Conservation (phyloP, 2,797 vertebrate genomes). For the Pyrocephalus nanus region DNA sequence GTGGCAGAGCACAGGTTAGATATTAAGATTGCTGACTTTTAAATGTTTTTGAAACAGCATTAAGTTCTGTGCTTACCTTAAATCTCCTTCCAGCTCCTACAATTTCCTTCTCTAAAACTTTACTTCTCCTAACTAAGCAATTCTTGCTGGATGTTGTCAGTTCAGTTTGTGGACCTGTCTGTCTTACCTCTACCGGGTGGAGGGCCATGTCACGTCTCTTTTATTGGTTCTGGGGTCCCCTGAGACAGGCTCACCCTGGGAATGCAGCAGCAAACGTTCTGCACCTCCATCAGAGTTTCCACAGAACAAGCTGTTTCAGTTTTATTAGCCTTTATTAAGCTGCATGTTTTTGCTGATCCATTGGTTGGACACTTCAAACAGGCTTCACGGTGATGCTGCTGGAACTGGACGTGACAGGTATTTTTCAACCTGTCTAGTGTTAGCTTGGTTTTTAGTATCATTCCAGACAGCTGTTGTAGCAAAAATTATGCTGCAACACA, state of each 20-base stretch:
- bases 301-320: constrained; percentile 4
- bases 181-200: neutral
- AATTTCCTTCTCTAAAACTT: neutral
- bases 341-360: neutral
- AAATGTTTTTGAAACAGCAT: neutral
- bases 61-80: neutral
- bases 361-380: constrained; percentile 4
- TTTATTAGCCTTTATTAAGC: constrained; percentile 45
- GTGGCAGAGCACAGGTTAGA: neutral
- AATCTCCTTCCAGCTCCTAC: neutral
- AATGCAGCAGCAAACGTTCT: neutral
- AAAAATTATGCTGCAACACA: constrained; percentile 28
- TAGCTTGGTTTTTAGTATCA: neutral
- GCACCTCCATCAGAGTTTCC: neutral
- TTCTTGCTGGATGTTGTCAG: constrained; percentile 3
- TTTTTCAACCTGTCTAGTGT: constrained; percentile 25
- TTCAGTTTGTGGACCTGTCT: constrained; percentile 24
- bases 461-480: constrained; percentile 40
- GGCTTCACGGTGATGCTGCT: neutral
- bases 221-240: neutral
- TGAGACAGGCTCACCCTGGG: neutral
- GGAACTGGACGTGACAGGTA: neutral
- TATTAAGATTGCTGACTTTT: neutral
- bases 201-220: neutral
- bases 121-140: constrained; percentile 10